A percentile compares a stretch with the other conserved stretches of the same genome.
These are phyloP conservation scores for Branchinecta sandiegonensis DNA, from an alignment of 2,888 invertebrate species.

Conservation along the genomic window DNA sequence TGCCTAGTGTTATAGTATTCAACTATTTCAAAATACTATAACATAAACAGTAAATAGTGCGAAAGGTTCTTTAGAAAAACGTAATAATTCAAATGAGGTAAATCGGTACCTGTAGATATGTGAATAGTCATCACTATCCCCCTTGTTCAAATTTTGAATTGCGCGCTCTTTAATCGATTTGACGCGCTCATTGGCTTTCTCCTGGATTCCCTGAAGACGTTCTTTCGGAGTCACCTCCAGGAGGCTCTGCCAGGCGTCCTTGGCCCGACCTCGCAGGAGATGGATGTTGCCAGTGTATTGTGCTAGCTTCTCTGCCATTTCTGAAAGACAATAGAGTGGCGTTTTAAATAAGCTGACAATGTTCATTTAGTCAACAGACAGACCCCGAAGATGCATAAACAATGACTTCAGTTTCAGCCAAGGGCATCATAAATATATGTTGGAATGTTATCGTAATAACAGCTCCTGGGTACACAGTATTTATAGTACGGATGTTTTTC, in stretches of 20 bases:
- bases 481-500: no score
- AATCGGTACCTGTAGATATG: constrained; percentile 48
- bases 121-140: constrained; percentile 41
- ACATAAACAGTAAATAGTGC: neutral
- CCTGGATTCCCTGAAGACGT: constrained; percentile 50
- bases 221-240: constrained; percentile 18
- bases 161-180: constrained; percentile 43
- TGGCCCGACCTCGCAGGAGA: constrained; percentile 27
- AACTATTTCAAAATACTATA: no score
- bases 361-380: no score
- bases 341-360: no score
- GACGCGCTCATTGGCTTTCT: constrained; percentile 48
- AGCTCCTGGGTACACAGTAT: no score
- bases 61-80: constrained; percentile 8
- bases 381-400: no score
- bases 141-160: constrained; percentile 23
- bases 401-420: no score
- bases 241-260: constrained; percentile 27
- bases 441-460: no score
- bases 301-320: constrained; percentile 26
- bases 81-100: neutral
- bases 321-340: neutral
- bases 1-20: no score
- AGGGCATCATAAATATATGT: no score
- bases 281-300: constrained; percentile 29